phyloP scores from a whole-genome alignment of 2,888 invertebrate species.

The Sepiola atlantica region DNA sequence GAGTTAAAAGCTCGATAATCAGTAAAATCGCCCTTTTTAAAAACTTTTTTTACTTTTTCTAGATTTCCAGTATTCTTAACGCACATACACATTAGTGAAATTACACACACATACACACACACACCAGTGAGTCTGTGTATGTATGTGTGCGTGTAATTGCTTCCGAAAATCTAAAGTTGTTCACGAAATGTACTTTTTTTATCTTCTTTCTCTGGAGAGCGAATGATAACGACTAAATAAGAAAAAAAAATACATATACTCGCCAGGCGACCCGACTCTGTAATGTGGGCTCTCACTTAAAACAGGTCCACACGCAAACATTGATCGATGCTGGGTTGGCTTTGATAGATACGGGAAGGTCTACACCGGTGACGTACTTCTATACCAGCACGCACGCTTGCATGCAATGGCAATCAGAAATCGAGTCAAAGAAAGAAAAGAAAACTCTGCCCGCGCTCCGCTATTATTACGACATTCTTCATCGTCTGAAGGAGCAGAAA shows the following conservation, averaged over 20 bases:
- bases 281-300: constrained; percentile 32
- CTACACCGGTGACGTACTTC: not conserved
- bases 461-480: not conserved
- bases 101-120: too few species aligned
- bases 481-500: not conserved
- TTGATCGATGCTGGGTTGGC: not conserved
- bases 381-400: not conserved
- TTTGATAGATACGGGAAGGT: not conserved
- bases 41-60: too few species aligned
- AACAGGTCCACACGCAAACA: constrained; percentile 10
- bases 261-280: not conserved
- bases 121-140: too few species aligned
- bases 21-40: too few species aligned
- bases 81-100: too few species aligned
- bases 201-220: not conserved
- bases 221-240: not conserved
- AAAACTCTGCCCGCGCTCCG: too few species aligned
- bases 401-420: not conserved
- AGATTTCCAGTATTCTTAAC: too few species aligned
- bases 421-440: not conserved
- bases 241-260: not conserved
- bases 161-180: not conserved
- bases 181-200: constrained; percentile 4
- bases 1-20: too few species aligned
- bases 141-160: too few species aligned